Base-by-base conservation (phyloP, 2,113 vertebrate species). In the Sylvia atricapilla region DNA sequence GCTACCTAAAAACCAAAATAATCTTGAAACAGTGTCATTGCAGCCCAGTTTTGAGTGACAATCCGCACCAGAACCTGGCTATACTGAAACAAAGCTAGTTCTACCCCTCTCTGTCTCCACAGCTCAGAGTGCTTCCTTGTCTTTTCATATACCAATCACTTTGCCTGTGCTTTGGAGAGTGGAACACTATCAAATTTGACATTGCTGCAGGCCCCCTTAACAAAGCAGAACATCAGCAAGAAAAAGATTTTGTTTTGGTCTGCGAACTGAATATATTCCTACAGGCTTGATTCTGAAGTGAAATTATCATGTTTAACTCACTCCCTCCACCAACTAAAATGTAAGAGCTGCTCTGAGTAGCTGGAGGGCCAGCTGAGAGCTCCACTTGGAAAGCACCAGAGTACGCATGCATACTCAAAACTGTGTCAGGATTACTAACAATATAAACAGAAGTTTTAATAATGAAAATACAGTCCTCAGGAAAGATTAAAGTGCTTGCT, bases 171-270 rank as follows among this genome's bases (percentile, higher is more conserved):
- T 92, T 94, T 86, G 62, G 78, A 79, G 58, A 95, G 58, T 79
- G 62, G 75, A 94, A 87, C 73, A 56, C 72, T 90, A 93, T 94
- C 79, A 89, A 87, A 92, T 95, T 35, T 91, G 84, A 96, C 86
- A 86, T 88, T 91, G 93, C 93, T 96, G 43, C 81, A 72, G 88
- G 90, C 55, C 49, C 25, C 43, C 49, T 73, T 89, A 89, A 86
- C 76, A 90, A 92, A 96, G 86, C 47, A 86, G 87, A 94, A 94
- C 49, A 95, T 92, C 87, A 94, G 73, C 68, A 81, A 88, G 66
- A 74, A 91, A 82, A 94, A 78, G 44, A 91, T 84, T 93, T 85
- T 82, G 53, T 85, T 63, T 3, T 3, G 6, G 44, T 89, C 46
- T 89, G n/a, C 7, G 7, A 77, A 81, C 78, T 87, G 75, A 95